Conservation (phyloP, 2,797 vertebrate species). For the Megaceryle alcyon region DNA sequence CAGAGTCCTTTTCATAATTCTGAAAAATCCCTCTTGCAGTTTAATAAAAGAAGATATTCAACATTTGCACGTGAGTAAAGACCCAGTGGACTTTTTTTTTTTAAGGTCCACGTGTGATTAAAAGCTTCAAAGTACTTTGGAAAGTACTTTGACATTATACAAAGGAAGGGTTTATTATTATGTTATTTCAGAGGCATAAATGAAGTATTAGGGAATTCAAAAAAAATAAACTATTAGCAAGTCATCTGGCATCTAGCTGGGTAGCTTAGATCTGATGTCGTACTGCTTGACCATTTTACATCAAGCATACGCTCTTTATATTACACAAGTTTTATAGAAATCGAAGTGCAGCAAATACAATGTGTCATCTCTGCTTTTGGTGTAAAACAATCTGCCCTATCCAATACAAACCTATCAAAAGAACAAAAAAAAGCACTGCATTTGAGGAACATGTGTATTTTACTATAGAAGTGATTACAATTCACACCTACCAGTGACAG, state of each 20-base stretch:
- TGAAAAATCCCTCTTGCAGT: conserved; percentile 33
- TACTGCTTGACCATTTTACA: background rate
- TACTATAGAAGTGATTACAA: background rate
- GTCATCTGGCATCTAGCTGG: background rate
- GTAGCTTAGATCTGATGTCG: background rate
- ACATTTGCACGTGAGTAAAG: conserved; percentile 3
- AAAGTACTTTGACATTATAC: conserved; percentile 3
- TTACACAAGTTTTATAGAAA: background rate
- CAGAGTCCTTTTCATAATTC: conserved; percentile 5
- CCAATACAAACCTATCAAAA: background rate
- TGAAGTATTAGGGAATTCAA: background rate
- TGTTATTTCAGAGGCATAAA: background rate
- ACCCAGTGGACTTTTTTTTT: background rate
- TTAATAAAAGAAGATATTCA: conserved; percentile 36
- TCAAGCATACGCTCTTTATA: background rate
- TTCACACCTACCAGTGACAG: background rate
- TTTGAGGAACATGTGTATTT: background rate
- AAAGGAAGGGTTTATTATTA: background rate
- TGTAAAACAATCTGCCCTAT: background rate
- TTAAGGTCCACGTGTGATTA: background rate
- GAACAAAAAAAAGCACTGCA: background rate
- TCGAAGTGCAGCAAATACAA: background rate
- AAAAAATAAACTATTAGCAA: background rate
- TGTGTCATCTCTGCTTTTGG: background rate
- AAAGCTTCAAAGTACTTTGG: background rate